Percentiles rank a stretch among this genome's conserved stretches.
Conservation (phyloP, 1,140 invertebrate genomes). For the Agrypnia vestita region DNA sequence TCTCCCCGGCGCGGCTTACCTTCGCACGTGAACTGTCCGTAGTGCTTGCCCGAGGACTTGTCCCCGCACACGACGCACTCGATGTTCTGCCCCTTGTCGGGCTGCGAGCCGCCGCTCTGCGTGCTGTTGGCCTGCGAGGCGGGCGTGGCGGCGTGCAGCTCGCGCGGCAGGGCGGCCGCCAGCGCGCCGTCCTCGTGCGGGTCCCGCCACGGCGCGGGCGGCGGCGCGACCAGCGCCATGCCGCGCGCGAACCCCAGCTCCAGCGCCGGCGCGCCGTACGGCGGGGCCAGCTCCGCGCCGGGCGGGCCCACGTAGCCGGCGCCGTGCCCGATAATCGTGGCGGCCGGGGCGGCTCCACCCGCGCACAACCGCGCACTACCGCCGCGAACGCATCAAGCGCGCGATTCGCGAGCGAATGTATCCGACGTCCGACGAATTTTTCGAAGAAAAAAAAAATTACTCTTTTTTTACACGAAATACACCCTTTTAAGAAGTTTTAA, state of each 20-base stretch:
- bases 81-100: conserved; percentile 91
- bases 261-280: conserved; percentile 63
- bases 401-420: too few species aligned
- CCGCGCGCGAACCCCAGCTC: conserved; percentile 70
- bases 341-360: conserved; percentile 59
- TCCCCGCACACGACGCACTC: conserved; percentile 99
- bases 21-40: conserved; percentile 99
- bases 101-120: conserved; percentile 83
- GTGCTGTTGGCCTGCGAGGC: conserved; percentile 85
- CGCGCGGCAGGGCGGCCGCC: conserved; percentile 67
- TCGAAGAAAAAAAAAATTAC: too few species aligned
- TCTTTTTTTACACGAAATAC: too few species aligned
- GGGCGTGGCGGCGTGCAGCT: conserved; percentile 78
- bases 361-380: conserved; percentile 14
- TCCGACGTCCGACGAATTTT: too few species aligned
- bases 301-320: conserved; percentile 68
- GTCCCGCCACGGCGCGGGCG: conserved; percentile 80
- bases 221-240: conserved; percentile 82
- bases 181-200: conserved; percentile 70
- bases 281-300: conserved; percentile 60
- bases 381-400: neutral
- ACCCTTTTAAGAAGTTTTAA: too few species aligned
- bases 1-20: conserved; percentile 73
- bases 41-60: conserved; percentile 98
- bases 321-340: conserved; percentile 72